Evolutionary conservation across 2,888 invertebrate species (phyloP).

Genomic region (Eugnorisma glareosa): DNA sequence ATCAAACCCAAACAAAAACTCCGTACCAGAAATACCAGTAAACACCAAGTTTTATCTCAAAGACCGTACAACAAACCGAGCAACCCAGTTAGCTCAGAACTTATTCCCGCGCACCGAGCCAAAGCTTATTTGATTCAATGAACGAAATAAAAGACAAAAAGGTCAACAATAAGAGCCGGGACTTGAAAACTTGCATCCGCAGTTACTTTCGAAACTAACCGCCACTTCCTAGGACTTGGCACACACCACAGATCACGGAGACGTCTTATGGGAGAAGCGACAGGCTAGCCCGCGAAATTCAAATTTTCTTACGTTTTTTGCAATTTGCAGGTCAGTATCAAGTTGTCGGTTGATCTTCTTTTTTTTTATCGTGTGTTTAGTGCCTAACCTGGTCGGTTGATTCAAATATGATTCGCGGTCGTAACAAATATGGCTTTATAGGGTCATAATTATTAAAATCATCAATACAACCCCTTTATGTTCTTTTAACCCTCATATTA

Average conservation of each 20-base stretch:
- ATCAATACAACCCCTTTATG: no score
- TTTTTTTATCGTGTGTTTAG: no score
- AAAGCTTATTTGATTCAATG: slow-evolving; percentile 66
- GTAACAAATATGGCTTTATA: no score
- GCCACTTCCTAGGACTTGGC: slow-evolving; percentile 63
- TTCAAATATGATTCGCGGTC: no score
- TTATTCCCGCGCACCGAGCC: slow-evolving; percentile 42
- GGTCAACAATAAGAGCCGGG: slow-evolving; percentile 64
- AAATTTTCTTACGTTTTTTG: no score
- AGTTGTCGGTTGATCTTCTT: no score
- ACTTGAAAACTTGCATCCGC: slow-evolving; percentile 66
- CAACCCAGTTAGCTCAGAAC: slow-evolving; percentile 46
- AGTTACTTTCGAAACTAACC: slow-evolving; percentile 67
- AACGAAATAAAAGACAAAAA: slow-evolving; percentile 67
- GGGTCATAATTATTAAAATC: no score
- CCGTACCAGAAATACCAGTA: not conserved
- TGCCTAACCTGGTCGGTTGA: no score
- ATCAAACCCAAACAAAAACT: slow-evolving; percentile 18
- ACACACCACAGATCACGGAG: slow-evolving; percentile 15
- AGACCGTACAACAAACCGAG: slow-evolving; percentile 24
- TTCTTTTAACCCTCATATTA: no score
- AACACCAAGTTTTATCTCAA: slow-evolving; percentile 23
- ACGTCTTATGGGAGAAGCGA: no score
- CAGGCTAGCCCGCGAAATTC: no score
- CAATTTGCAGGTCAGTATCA: no score